Evolutionary conservation across 2,113 vertebrate species (phyloP).

Genomic region (Thalassoma bifasciatum): DNA sequence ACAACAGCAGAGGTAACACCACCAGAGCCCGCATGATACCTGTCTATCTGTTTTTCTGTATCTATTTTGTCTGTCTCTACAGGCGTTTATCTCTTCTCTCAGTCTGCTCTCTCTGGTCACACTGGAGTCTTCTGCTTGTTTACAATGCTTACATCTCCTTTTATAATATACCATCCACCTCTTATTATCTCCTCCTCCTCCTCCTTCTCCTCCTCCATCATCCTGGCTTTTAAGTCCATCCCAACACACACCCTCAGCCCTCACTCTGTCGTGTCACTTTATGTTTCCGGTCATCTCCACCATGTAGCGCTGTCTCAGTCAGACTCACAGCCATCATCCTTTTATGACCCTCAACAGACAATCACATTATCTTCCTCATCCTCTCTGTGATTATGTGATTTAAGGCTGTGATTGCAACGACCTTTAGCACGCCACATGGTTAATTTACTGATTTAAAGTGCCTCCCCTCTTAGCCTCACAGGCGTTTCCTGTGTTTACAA

Average conservation of each 20-base stretch:
- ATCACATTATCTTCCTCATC: slow-evolving; percentile 71
- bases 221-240: slow-evolving; percentile 42
- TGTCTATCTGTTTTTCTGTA: no score
- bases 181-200: slow-evolving; percentile 37
- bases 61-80: background rate
- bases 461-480: slow-evolving; percentile 46
- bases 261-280: slow-evolving; percentile 36
- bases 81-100: background rate
- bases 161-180: slow-evolving; percentile 58
- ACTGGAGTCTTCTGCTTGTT: background rate
- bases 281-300: slow-evolving; percentile 67
- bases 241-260: slow-evolving; percentile 32
- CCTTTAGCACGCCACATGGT: slow-evolving; percentile 46
- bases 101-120: background rate
- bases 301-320: slow-evolving; percentile 37
- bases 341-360: slow-evolving; percentile 68
- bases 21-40: slow-evolving; percentile 69
- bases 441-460: slow-evolving; percentile 68
- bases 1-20: slow-evolving; percentile 77
- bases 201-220: background rate
- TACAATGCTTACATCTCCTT: background rate
- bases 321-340: slow-evolving; percentile 48
- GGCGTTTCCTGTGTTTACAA: slow-evolving; percentile 64
- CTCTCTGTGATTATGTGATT: slow-evolving; percentile 43
- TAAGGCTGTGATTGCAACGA: slow-evolving; percentile 58